phyloP scores from a whole-genome alignment of 2,888 invertebrate species.

The Pherbina coryleti region DNA sequence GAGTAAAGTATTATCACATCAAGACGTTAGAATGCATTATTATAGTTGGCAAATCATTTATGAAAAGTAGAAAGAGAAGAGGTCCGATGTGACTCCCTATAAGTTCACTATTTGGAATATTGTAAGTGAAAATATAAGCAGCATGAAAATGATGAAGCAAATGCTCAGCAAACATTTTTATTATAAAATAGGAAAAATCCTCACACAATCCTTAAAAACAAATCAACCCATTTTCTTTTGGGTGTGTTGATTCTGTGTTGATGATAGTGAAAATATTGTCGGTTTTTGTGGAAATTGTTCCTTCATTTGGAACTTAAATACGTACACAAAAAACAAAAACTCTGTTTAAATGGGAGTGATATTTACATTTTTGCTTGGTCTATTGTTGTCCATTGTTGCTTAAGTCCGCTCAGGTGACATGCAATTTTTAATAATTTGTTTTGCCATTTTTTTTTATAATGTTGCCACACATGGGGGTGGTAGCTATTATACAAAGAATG shows the following conservation, averaged over 20 bases:
- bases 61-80: too few relatives aligned
- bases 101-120: too few relatives aligned
- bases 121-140: too few relatives aligned
- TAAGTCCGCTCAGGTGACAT: constrained; percentile 34
- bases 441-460: background rate
- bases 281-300: constrained; percentile 38
- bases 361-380: background rate
- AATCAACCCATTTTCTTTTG: too few relatives aligned
- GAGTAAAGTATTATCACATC: too few relatives aligned
- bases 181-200: too few relatives aligned
- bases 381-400: constrained; percentile 22
- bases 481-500: constrained; percentile 18
- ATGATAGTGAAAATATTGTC: constrained; percentile 8
- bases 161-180: too few relatives aligned
- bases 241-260: constrained; percentile 10
- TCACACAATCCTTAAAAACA: too few relatives aligned
- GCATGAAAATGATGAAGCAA: too few relatives aligned
- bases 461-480: background rate
- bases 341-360: constrained; percentile 10
- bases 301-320: constrained; percentile 29
- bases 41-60: too few relatives aligned
- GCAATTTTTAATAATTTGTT: background rate
- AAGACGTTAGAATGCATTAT: too few relatives aligned
- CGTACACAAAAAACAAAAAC: constrained; percentile 1
- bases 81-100: too few relatives aligned